A percentile compares a stretch with the other conserved stretches of the same genome.
Evolutionary conservation across 1,140 invertebrate species (phyloP).

Genomic region (Musca vetustissima): DNA sequence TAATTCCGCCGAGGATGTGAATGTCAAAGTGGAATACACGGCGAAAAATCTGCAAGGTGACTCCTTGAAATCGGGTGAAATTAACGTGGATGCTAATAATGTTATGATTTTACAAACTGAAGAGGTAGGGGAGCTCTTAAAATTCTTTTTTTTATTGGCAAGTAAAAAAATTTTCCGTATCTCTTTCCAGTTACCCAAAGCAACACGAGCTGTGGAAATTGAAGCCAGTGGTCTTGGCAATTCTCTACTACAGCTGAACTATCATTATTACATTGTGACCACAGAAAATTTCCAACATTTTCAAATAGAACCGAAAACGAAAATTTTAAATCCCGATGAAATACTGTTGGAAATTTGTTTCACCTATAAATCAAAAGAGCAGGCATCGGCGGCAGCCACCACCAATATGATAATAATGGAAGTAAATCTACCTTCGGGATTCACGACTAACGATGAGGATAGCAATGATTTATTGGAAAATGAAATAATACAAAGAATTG

Average conservation of each 20-base stretch:
- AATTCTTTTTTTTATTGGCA: too few relatives aligned
- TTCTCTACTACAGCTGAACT: slow-evolving; percentile 73
- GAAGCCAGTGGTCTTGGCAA: slow-evolving; percentile 71
- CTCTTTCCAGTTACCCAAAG: slow-evolving; percentile 5
- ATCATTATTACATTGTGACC: slow-evolving; percentile 71
- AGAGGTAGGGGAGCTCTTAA: too few relatives aligned
- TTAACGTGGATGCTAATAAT: not conserved
- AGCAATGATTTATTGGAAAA: not conserved
- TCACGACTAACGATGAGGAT: not conserved
- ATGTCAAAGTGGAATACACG: slow-evolving; percentile 60
- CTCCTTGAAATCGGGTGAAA: not conserved
- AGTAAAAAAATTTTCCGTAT: too few relatives aligned
- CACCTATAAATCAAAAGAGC: slow-evolving; percentile 9
- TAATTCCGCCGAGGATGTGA: slow-evolving; percentile 60
- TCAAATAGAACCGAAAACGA: slow-evolving; percentile 72
- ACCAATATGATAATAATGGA: slow-evolving; percentile 84
- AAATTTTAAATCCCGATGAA: slow-evolving; percentile 60
- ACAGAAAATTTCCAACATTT: slow-evolving; percentile 69
- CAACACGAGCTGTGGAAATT: slow-evolving; percentile 56
- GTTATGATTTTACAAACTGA: not conserved
- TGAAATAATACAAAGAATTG: slow-evolving; percentile 59
- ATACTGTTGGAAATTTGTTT: slow-evolving; percentile 72
- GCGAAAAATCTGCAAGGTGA: slow-evolving; percentile 2
- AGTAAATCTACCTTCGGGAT: slow-evolving; percentile 74
- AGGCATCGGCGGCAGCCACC: slow-evolving; percentile 53